phyloP scores from a whole-genome alignment of 1,140 invertebrate genomes.

The Atta colombica region DNA sequence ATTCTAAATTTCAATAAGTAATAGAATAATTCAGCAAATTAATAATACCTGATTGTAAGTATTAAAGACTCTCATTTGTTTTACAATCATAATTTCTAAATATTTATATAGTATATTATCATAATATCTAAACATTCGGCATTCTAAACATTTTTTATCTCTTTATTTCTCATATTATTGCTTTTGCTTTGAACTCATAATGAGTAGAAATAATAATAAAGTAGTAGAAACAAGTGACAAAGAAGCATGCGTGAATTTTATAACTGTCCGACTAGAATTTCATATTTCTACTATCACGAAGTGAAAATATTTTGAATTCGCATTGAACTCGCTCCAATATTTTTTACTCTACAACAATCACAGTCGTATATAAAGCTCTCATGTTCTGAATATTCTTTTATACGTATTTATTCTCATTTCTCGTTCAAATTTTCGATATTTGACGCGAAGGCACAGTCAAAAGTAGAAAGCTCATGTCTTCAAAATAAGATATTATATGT shows the following conservation, averaged over 20 bases:
- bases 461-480: background rate
- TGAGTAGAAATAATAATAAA: background rate
- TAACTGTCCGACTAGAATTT: constrained; percentile 33
- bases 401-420: background rate
- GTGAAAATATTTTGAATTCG: background rate
- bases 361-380: background rate
- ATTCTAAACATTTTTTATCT: no score
- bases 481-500: background rate
- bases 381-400: background rate
- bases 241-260: background rate
- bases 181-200: background rate
- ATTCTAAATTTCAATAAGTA: no score
- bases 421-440: background rate
- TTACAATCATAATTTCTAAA: no score
- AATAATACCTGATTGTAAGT: no score
- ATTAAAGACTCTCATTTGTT: no score
- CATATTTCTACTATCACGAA: constrained; percentile 40
- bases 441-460: background rate
- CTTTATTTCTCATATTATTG: no score
- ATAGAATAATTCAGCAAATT: no score
- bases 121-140: no score
- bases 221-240: background rate
- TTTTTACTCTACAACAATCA: background rate
- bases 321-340: background rate
- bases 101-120: no score